phyloP scores from a whole-genome alignment of 2,888 invertebrate genomes.

The Anodontia alba region DNA sequence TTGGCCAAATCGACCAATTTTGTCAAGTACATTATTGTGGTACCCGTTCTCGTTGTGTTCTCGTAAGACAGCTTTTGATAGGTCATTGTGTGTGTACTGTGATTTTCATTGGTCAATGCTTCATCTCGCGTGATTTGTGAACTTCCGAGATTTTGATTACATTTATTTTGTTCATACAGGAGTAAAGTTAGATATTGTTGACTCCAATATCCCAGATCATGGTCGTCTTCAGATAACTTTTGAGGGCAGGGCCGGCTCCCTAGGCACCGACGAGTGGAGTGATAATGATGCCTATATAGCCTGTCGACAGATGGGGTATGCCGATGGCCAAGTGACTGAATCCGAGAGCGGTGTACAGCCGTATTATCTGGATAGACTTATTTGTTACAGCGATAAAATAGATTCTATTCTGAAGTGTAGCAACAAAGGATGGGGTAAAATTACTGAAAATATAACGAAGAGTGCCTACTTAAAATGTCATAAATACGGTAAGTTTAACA shows the following conservation, averaged over 20 bases:
- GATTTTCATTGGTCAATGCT: too few species aligned
- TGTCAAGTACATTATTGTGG: too few species aligned
- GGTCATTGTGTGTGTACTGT: too few species aligned
- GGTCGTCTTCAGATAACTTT: constrained; percentile 70
- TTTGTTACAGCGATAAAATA: constrained; percentile 52
- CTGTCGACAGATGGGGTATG: constrained; percentile 70
- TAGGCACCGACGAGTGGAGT: constrained; percentile 71
- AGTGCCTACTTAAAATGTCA: constrained; percentile 70
- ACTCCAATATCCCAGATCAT: constrained; percentile 22
- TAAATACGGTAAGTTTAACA: constrained; percentile 56
- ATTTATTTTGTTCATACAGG: constrained; percentile 27
- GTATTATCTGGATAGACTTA: constrained; percentile 59
- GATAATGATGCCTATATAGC: constrained; percentile 84
- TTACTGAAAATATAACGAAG: constrained; percentile 31
- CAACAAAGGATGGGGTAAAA: constrained; percentile 65
- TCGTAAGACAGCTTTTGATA: too few species aligned
- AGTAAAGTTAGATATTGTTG: constrained; percentile 48
- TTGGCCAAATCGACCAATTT: too few species aligned
- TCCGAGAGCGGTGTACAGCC: neutral
- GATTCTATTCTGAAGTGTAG: constrained; percentile 64
- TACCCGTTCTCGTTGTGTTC: too few species aligned
- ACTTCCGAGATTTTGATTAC: too few species aligned
- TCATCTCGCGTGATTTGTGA: too few species aligned
- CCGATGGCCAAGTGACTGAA: constrained; percentile 71
- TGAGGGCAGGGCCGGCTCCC: constrained; percentile 72